Base-by-base conservation (phyloP, 1,140 invertebrate genomes). In the Chymomyza costata region DNA sequence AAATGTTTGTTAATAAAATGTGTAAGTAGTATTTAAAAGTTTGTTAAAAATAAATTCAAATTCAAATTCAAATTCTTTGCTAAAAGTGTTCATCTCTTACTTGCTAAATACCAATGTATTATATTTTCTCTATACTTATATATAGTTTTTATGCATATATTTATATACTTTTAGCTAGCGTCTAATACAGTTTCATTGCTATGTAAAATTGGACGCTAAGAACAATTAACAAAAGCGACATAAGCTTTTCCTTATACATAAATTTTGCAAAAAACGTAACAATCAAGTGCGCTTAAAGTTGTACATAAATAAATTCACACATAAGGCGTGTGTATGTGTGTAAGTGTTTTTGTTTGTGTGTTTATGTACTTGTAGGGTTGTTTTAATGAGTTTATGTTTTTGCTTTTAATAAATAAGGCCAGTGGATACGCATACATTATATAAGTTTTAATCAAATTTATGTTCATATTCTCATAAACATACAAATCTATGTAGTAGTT, bases 351-450 rank as follows among this genome's bases (percentile, higher is more conserved):
- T 46, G 25, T 38, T 7, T 52, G 2, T 47, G 15, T 55, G n/a
- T 52, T 30, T 51, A 48, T 51, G 55, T 70, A 34, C 37, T 1
- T 56, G 43, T 67, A 47, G 32, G 17, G 11, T 35, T 48, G 44
- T 65, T 48, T 35, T 43, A 13, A 30, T 54, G 39, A 40, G 51
- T 48, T 55, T 43, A 30, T 64, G 49, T 49, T 65, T 45, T 51
- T 59, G 59, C 34, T 59, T 49, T 49, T 59, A 58, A 81, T 76
- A 83, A 83, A 83, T 83, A 83, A 83, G 81, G 81, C 81, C 81
- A 81, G 81, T 83, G 81, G 73, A 83, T 83, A 83, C 81, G 74
- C 78, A 83, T 81, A 78, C 73, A 80, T 78, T 64, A 81, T 81
- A 80, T 65, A 81, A 80, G 64, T 78, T 73, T n/a, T 68, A 80